Evolutionary conservation across 2,797 vertebrate species (phyloP), one percentile per base, ranked within the genome.

Genomic region (Microctenopoma steveboyesi): DNA sequence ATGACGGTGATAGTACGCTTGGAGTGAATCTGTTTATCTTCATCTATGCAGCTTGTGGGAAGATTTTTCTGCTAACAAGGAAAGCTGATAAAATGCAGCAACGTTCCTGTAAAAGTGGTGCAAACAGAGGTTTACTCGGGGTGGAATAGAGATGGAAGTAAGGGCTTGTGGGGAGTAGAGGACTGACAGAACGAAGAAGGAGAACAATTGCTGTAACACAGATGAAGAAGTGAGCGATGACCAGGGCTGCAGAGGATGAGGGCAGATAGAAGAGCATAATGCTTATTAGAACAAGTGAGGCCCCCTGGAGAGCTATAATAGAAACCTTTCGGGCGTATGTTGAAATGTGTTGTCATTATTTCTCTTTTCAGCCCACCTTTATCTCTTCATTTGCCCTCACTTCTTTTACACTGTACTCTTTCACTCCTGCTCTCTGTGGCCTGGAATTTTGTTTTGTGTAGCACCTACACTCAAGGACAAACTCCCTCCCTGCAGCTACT

Each of bases 401-500:
- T 57, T 59, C 42, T n/a, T 74, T 14, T 39, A 3, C 42, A 45
- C 33, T 54, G 53, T 30, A 54, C 55, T 65, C 52, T 78, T 53
- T 78, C 43, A 46, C 30, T 63, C 45, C 25, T 22, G 52, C 28
- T 28, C 42, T 43, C 47, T 1, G 8, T 63, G 58, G 65, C 64
- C 51, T 5, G 42, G 53, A 63, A 69, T 51, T 37, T 82, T 79
- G 22, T 81, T 78, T 50, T 66, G 64, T 76, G 55, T 67, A 65
- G 52, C 72, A 82, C 70, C 72, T 78, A 68, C 69, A 77, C 50
- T 81, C 69, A 87, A 86, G 79, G 82, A 79, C 85, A 84, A 81
- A 81, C 75, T 60, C 63, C 15, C 59, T 72, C 60, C 18, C 55
- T 64, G 71, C 59, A 74, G 77, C 73, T 67, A 74, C 66, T 73